Conservation (phyloP, 2,113 vertebrate species). For the Illadopsis cleaveri region DNA sequence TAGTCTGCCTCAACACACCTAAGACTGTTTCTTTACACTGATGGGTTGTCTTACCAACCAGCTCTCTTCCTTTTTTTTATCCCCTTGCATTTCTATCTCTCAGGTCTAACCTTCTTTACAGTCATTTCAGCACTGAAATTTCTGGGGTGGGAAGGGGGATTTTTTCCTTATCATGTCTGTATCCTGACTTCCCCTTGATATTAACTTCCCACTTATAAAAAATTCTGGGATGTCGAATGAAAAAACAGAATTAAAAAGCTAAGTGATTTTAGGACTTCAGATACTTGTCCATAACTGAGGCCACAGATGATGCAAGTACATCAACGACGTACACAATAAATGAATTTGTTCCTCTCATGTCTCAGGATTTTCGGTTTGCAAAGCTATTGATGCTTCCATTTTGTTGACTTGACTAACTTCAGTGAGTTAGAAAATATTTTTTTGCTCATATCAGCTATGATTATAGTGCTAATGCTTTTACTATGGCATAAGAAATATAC, state of each 20-base stretch:
- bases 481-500: not conserved
- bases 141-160: not conserved
- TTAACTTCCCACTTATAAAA: not conserved
- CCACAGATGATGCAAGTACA: not conserved
- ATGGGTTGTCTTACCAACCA: not conserved
- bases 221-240: not conserved
- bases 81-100: not conserved
- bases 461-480: not conserved
- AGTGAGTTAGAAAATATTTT: not conserved
- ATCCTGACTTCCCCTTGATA: not conserved
- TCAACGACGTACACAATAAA: not conserved
- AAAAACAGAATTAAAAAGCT: not conserved
- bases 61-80: not conserved
- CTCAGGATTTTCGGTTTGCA: not conserved
- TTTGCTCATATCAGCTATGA: not conserved
- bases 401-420: not conserved
- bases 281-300: not conserved
- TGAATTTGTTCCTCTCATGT: not conserved
- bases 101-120: not conserved
- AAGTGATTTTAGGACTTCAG: not conserved
- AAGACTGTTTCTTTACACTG: not conserved
- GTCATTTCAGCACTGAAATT: not conserved
- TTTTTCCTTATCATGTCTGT: not conserved
- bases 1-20: not conserved
- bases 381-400: not conserved